Percentiles rank a stretch among this genome's conserved stretches.
These are phyloP conservation scores for Brenthis ino DNA, from an alignment of 2,888 invertebrate species.

Conservation along the genomic window DNA sequence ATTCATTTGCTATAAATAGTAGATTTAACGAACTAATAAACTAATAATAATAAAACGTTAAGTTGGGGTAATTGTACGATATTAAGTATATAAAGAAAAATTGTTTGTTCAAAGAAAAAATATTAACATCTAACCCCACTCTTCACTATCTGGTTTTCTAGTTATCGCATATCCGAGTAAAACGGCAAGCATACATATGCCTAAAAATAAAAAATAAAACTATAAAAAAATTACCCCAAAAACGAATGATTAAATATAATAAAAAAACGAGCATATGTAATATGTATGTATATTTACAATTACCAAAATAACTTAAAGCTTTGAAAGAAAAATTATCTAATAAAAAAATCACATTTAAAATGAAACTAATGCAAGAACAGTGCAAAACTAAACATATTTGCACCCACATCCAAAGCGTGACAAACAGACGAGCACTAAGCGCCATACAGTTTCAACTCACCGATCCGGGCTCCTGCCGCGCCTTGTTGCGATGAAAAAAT, in stretches of 20 bases:
- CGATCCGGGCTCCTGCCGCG: slow-evolving; percentile 85
- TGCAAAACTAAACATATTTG: slow-evolving; percentile 44
- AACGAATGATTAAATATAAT: too few species aligned
- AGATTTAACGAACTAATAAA: slow-evolving; percentile 4
- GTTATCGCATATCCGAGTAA: slow-evolving; percentile 66
- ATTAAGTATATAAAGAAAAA: slow-evolving; percentile 11
- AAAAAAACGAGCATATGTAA: neutral
- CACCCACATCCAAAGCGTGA: slow-evolving; percentile 63
- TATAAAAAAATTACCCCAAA: slow-evolving; percentile 16
- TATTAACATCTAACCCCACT: slow-evolving; percentile 62
- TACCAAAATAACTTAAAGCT: neutral
- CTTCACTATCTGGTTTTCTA: slow-evolving; percentile 64
- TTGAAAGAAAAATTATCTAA: neutral
- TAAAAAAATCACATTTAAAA: slow-evolving; percentile 10
- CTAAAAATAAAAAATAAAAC: slow-evolving; percentile 55
- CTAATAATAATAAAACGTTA: too few species aligned
- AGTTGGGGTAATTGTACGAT: slow-evolving; percentile 8
- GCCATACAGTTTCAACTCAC: slow-evolving; percentile 76
- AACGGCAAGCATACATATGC: slow-evolving; percentile 69
- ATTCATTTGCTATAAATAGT: slow-evolving; percentile 16
- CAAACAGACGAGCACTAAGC: slow-evolving; percentile 51
- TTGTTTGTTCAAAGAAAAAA: neutral
- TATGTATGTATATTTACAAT: too few species aligned
- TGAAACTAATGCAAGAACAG: slow-evolving; percentile 46
- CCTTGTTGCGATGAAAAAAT: slow-evolving; percentile 58